Conservation (phyloP, 2,113 vertebrate species). For the Pseudopodoces humilis region DNA sequence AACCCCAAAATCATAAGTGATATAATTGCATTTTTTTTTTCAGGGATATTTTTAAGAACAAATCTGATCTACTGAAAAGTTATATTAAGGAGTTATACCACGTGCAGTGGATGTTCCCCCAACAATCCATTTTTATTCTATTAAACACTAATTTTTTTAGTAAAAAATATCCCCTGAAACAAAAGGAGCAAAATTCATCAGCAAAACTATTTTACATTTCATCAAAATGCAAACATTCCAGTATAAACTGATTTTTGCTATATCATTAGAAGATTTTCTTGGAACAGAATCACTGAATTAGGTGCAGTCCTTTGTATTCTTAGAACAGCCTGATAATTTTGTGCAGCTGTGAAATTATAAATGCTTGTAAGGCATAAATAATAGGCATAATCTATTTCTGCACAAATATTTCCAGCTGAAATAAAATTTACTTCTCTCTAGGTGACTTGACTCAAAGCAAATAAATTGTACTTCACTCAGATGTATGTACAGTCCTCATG, state of each 20-base stretch:
- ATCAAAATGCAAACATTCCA: not conserved
- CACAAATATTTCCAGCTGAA: conserved; percentile 20
- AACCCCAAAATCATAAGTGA: not conserved
- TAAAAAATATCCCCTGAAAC: not conserved
- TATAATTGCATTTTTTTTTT: not conserved
- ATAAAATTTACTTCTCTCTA: not conserved
- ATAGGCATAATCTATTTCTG: not conserved
- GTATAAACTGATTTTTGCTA: not conserved
- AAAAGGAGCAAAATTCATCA: not conserved
- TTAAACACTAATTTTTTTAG: not conserved
- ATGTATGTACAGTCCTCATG: not conserved
- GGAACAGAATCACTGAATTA: not conserved
- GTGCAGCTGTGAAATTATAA: not conserved
- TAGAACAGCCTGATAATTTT: not conserved
- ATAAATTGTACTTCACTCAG: not conserved
- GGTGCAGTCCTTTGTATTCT: not conserved
- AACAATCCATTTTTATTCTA: not conserved
- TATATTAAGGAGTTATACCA: not conserved
- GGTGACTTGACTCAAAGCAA: conserved; percentile 7
- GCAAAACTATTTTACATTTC: not conserved
- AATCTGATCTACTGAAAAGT: not conserved
- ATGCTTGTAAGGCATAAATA: not conserved
- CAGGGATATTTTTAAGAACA: not conserved
- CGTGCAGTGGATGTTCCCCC: not conserved
- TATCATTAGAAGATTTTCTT: not conserved